Percentiles rank a stretch among this genome's conserved stretches.
Conservation (phyloP, 2,888 invertebrate genomes). For the Odontothrips loti region DNA sequence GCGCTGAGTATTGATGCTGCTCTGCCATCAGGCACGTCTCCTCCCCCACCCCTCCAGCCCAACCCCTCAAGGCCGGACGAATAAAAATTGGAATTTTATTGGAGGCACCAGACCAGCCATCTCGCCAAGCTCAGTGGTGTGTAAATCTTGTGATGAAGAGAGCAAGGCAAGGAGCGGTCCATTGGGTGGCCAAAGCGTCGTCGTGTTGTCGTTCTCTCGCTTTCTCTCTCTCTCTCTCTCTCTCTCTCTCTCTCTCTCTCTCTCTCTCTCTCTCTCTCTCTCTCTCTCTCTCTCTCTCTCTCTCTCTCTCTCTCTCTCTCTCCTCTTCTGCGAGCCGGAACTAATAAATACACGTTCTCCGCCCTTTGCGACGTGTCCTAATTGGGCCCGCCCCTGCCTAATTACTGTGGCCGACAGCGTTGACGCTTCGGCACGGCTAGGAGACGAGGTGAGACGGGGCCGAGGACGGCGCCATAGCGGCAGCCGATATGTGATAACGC, state of each 20-base stretch:
- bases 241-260: background rate
- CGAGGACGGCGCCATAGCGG: no score
- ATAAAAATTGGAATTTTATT: constrained; percentile 11
- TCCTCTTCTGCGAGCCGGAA: background rate
- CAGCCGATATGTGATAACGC: no score
- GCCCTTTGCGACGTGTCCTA: no score
- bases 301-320: background rate
- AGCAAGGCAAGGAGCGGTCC: background rate
- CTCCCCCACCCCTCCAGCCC: background rate
- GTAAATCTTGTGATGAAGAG: constrained; percentile 5
- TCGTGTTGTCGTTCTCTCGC: background rate
- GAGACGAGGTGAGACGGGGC: no score
- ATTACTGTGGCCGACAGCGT: no score
- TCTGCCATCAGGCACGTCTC: background rate
- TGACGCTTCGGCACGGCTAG: no score
- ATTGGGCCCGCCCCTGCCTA: no score
- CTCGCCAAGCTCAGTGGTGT: constrained; percentile 6
- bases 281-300: background rate
- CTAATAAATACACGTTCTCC: no score
- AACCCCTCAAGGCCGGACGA: background rate
- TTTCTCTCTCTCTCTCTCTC: background rate
- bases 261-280: background rate
- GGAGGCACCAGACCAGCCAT: background rate
- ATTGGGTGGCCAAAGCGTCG: background rate
- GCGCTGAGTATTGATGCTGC: no score